A percentile compares a stretch with the other conserved stretches of the same genome.
phyloP scores from a whole-genome alignment of 2,113 vertebrate genomes.

The Hirundichthys speculiger region DNA sequence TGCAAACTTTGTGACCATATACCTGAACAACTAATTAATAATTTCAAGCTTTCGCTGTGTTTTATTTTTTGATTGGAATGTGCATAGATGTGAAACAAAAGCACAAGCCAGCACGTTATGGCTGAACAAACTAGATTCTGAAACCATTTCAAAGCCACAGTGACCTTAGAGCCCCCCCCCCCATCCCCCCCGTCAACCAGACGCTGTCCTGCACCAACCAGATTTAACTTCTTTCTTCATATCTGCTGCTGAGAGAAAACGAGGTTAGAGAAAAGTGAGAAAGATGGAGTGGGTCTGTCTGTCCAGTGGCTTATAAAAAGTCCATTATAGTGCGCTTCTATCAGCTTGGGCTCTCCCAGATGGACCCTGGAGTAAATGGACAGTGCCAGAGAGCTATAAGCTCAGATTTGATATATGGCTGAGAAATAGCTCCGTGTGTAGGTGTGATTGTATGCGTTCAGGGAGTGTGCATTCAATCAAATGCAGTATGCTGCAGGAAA shows the following conservation, averaged over 20 bases:
- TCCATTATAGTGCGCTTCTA: slow-evolving; percentile 75
- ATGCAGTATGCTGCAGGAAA: slow-evolving; percentile 9
- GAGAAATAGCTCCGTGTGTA: slow-evolving; percentile 52
- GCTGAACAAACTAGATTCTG: slow-evolving; percentile 61
- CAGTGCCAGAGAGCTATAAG: slow-evolving; percentile 73
- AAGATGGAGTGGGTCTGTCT: slow-evolving; percentile 72
- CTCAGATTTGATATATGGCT: slow-evolving; percentile 72
- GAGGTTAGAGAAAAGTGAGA: slow-evolving; percentile 21
- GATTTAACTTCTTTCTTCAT: slow-evolving; percentile 65
- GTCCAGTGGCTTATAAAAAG: slow-evolving; percentile 79
- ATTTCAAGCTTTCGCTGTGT: no score
- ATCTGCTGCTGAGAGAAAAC: slow-evolving; percentile 54
- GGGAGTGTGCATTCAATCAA: slow-evolving; percentile 35
- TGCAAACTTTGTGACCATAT: no score
- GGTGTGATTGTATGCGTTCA: slow-evolving; percentile 18
- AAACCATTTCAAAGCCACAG: slow-evolving; percentile 65
- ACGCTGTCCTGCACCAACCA: slow-evolving; percentile 48
- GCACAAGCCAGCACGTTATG: slow-evolving; percentile 17
- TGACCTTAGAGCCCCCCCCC: slow-evolving; percentile 66
- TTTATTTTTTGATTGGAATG: no score
- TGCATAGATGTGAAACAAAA: neutral
- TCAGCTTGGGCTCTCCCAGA: slow-evolving; percentile 75
- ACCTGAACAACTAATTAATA: no score
- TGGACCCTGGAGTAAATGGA: slow-evolving; percentile 75
- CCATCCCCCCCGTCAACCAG: slow-evolving; percentile 28